phyloP scores from a whole-genome alignment of 1,140 invertebrate genomes.

The Drosophila busckii region DNA sequence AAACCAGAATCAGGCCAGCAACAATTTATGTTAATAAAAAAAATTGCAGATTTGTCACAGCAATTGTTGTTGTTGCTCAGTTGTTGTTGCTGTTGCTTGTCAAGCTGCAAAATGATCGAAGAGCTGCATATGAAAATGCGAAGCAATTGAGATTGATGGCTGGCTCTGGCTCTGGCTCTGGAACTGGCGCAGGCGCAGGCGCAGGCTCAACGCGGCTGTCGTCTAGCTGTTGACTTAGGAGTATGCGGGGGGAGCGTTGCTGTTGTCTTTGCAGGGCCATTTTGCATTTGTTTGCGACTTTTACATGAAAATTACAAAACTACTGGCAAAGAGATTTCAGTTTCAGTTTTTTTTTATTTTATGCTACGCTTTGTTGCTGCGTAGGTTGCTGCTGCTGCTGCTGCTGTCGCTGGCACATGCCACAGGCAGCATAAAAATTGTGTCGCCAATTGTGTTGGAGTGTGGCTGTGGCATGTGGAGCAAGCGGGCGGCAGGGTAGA shows the following conservation, averaged over 20 bases:
- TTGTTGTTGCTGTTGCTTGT: conserved; percentile 46
- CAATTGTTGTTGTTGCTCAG: conserved; percentile 48
- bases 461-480: not conserved
- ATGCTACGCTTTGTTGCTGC: conserved; percentile 28
- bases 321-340: conserved; percentile 59
- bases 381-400: conserved; percentile 33
- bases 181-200: conserved; percentile 19
- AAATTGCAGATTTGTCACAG: conserved; percentile 72
- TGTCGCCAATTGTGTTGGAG: conserved; percentile 57
- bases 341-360: conserved; percentile 23
- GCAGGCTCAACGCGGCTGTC: conserved; percentile 43
- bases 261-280: conserved; percentile 58
- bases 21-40: conserved; percentile 39
- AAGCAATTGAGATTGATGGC: conserved; percentile 76
- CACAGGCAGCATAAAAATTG: conserved; percentile 66
- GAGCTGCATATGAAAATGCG: conserved; percentile 74
- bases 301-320: conserved; percentile 76
- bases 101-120: conserved; percentile 72
- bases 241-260: too few relatives aligned
- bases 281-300: conserved; percentile 73
- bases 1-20: conserved; percentile 54
- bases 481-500: not conserved
- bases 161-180: conserved; percentile 15
- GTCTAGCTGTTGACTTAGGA: not conserved
- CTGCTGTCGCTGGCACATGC: conserved; percentile 48